Conservation (phyloP, 2,797 vertebrate species). For the Enteromius viviparus region DNA sequence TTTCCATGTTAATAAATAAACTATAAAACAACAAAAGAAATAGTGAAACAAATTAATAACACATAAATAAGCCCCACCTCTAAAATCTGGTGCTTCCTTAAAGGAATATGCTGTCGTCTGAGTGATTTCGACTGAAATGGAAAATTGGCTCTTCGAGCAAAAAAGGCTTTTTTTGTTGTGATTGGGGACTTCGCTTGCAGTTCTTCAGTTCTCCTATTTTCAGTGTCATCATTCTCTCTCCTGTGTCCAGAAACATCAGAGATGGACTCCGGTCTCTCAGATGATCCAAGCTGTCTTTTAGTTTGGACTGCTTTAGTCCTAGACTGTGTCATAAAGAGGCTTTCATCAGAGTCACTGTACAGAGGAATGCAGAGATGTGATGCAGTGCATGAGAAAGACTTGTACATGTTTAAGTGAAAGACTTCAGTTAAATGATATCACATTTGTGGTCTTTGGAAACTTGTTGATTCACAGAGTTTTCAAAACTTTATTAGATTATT, state of each 20-base stretch:
- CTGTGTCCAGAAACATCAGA: conserved; percentile 1
- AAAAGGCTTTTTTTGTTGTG: no score
- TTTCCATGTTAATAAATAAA: not conserved
- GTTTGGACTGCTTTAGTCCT: conserved; percentile 51
- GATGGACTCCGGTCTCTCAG: not conserved
- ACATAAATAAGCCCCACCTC: conserved; percentile 12
- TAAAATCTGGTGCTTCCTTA: conserved; percentile 10
- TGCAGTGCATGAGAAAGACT: not conserved
- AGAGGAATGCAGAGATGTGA: conserved; percentile 28
- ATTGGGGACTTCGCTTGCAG: not conserved
- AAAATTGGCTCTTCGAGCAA: not conserved
- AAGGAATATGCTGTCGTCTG: not conserved
- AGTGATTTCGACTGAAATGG: conserved; percentile 20
- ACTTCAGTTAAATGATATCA: not conserved
- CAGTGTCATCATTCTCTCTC: not conserved
- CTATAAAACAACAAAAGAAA: not conserved
- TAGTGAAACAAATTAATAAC: not conserved
- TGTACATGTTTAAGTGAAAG: not conserved
- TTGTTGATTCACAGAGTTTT: not conserved
- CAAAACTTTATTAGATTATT: not conserved
- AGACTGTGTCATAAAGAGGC: conserved; percentile 74
- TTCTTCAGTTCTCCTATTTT: not conserved
- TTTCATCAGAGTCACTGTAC: conserved; percentile 74
- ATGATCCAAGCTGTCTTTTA: not conserved
- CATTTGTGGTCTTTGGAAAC: not conserved